Conservation (phyloP, 2,888 invertebrate species). For the Chironomus riparius region DNA sequence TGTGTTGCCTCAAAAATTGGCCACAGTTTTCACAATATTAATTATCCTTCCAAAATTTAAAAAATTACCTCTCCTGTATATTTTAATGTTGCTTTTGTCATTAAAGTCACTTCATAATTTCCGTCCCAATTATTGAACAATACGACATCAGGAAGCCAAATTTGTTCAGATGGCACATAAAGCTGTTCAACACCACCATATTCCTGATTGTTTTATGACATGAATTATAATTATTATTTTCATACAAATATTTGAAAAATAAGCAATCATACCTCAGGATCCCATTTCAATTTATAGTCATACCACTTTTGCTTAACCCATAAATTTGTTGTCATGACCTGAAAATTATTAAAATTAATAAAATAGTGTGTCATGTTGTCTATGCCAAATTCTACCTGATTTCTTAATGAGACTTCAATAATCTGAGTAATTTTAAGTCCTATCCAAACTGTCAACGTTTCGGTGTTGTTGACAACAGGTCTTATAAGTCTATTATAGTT, state of each 20-base stretch:
- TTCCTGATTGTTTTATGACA: not conserved
- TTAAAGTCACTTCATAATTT: slow-evolving; percentile 83
- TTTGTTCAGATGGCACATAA: slow-evolving; percentile 91
- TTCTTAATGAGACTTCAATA: slow-evolving; percentile 85
- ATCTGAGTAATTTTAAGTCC: slow-evolving; percentile 83
- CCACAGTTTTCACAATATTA: too few species aligned
- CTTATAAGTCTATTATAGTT: slow-evolving; percentile 93
- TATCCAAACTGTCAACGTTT: slow-evolving; percentile 83
- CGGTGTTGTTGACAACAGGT: slow-evolving; percentile 86
- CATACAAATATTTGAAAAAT: not conserved
- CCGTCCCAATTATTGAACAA: slow-evolving; percentile 88
- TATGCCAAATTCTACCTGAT: slow-evolving; percentile 47
- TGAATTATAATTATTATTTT: too few species aligned
- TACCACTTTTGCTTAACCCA: slow-evolving; percentile 85
- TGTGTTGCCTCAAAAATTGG: too few species aligned
- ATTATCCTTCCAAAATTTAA: too few species aligned
- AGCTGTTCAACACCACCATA: slow-evolving; percentile 86
- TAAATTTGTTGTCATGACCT: slow-evolving; percentile 84
- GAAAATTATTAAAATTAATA: not conserved
- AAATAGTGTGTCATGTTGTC: not conserved
- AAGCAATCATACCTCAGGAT: slow-evolving; percentile 56
- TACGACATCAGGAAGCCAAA: slow-evolving; percentile 96
- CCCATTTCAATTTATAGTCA: slow-evolving; percentile 83
- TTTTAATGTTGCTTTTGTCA: slow-evolving; percentile 92
- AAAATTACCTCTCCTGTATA: slow-evolving; percentile 65